Evolutionary conservation across 2,797 vertebrate genomes (phyloP).

Genomic region (Notolepis coatsorum): DNA sequence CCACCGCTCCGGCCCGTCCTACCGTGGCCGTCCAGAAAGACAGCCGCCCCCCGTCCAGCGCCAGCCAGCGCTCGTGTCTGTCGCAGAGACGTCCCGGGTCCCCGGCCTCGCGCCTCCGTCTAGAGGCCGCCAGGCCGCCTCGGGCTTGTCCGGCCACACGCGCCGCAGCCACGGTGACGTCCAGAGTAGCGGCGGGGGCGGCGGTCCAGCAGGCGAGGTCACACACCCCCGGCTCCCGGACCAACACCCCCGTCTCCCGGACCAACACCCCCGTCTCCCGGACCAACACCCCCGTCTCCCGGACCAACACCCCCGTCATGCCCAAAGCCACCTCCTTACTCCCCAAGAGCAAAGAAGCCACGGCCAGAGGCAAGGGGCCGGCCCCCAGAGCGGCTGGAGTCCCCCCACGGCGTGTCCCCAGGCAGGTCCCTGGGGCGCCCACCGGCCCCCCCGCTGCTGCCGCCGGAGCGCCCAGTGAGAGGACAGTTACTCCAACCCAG

Average conservation of each 20-base stretch:
- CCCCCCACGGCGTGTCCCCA: slow-evolving; percentile 23
- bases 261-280: slow-evolving; percentile 18
- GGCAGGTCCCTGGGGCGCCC: slow-evolving; percentile 59
- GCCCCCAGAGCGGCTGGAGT: slow-evolving; percentile 32
- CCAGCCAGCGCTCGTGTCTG: slow-evolving; percentile 61
- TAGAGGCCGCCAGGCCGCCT: too few species aligned
- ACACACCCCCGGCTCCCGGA: slow-evolving; percentile 48
- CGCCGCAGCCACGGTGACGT: too few species aligned
- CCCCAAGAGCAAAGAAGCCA: slow-evolving; percentile 43
- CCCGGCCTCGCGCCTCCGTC: slow-evolving; percentile 66
- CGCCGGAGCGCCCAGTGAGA: slow-evolving; percentile 80
- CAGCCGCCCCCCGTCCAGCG: slow-evolving; percentile 46
- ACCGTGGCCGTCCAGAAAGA: slow-evolving; percentile 41
- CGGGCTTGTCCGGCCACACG: neutral
- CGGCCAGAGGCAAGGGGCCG: slow-evolving; percentile 50
- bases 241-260: slow-evolving; percentile 46
- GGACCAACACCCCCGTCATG: slow-evolving; percentile 24
- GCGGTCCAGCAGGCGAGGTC: slow-evolving; percentile 24
- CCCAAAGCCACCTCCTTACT: slow-evolving; percentile 29
- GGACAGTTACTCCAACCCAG: slow-evolving; percentile 52
- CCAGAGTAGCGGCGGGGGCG: neutral
- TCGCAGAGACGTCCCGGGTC: slow-evolving; percentile 70
- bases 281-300: slow-evolving; percentile 49
- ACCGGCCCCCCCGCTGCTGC: slow-evolving; percentile 73
- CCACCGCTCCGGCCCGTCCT: slow-evolving; percentile 34